Conservation (phyloP, 2,797 vertebrate genomes). For the Coccyzus lansbergi region DNA sequence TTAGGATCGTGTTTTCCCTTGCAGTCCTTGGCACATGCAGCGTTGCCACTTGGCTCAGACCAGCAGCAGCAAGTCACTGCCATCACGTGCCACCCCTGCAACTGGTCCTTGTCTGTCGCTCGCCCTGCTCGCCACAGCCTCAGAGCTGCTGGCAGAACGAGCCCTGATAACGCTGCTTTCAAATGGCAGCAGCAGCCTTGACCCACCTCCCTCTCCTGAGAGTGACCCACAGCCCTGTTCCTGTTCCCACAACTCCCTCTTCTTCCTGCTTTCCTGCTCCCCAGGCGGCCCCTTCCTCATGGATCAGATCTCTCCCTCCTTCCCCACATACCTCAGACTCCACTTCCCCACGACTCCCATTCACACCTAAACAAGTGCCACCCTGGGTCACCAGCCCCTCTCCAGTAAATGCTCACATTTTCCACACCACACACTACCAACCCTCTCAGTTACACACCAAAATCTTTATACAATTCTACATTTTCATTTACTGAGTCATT, state of each 20-base stretch:
- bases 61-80: background rate
- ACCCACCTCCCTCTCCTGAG: background rate
- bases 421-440: background rate
- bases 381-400: background rate
- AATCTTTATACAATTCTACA: background rate
- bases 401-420: background rate
- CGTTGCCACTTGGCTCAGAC: background rate
- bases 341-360: background rate
- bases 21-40: background rate
- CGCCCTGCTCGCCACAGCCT: rapidly evolving
- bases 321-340: background rate
- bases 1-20: background rate
- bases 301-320: background rate
- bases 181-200: background rate
- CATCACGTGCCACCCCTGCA: background rate
- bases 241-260: background rate
- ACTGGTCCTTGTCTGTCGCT: background rate
- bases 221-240: background rate
- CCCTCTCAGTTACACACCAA: background rate
- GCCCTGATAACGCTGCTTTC: background rate
- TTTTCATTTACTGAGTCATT: background rate
- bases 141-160: background rate
- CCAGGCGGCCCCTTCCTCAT: background rate
- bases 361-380: background rate
- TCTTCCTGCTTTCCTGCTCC: rapidly evolving